Conservation (phyloP, 37 sponge, comb jelly and placozoan species). For the Ephydatia muelleri region DNA sequence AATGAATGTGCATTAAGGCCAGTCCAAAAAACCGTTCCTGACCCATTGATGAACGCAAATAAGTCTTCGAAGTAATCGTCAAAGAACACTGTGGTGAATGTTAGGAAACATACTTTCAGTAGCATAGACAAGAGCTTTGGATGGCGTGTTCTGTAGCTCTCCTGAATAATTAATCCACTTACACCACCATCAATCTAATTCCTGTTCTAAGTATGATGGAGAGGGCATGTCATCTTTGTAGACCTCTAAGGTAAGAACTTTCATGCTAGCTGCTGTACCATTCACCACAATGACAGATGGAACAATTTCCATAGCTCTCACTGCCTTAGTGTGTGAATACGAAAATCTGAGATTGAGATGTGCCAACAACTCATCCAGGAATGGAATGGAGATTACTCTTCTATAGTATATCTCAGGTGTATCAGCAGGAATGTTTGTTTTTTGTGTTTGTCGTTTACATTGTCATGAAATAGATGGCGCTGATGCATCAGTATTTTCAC, state of each 20-base stretch:
- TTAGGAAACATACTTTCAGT: conserved; percentile 35
- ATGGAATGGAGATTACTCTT: conserved; percentile 51
- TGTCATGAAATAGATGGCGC: conserved; percentile 33
- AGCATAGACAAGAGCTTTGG: conserved; percentile 22
- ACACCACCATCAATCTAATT: conserved; percentile 44
- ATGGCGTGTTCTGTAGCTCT: conserved; percentile 34
- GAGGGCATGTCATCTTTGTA: conserved; percentile 37
- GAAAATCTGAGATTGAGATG: conserved; percentile 48
- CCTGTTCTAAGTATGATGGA: conserved; percentile 23
- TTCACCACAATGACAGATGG: conserved; percentile 27
- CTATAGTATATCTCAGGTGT: conserved; percentile 56
- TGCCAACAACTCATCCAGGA: conserved; percentile 42
- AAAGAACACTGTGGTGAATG: too few species aligned
- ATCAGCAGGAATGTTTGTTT: conserved; percentile 54
- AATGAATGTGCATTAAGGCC: too few species aligned
- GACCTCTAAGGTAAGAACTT: conserved; percentile 20
- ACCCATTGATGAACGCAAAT: too few species aligned
- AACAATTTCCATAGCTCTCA: conserved; percentile 30
- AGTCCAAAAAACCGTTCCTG: too few species aligned
- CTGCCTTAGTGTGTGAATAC: conserved; percentile 12
- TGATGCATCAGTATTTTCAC: conserved; percentile 28
- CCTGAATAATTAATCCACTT: conserved; percentile 22
- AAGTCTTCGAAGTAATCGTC: too few species aligned
- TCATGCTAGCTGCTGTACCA: conserved; percentile 2
- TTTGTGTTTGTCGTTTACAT: conserved; percentile 37